These are phyloP conservation scores for Leptura quadrifasciata DNA, from an alignment of 2,888 invertebrate species.

Conservation along the genomic window DNA sequence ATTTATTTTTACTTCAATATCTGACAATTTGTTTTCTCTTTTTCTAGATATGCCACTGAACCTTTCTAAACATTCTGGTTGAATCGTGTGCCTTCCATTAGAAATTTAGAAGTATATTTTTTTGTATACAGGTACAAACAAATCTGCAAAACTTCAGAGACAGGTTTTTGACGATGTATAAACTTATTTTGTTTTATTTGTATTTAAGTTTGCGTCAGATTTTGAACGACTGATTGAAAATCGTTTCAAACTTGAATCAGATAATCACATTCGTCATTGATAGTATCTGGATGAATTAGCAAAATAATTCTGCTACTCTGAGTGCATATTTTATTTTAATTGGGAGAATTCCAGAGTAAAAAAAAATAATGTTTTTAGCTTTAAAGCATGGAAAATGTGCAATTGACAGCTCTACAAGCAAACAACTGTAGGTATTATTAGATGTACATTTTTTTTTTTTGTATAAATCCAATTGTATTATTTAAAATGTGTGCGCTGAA, in stretches of 20 bases:
- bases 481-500: conserved; percentile 38
- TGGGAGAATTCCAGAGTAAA: conserved; percentile 25
- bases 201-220: not conserved
- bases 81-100: conserved; percentile 71
- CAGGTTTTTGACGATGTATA: not conserved
- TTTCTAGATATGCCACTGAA: conserved; percentile 92
- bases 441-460: conserved; percentile 55
- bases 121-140: conserved; percentile 15
- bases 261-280: not conserved
- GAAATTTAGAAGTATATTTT: conserved; percentile 43
- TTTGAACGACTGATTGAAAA: not conserved
- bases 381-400: conserved; percentile 59
- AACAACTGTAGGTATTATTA: conserved; percentile 56
- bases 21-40: conserved; percentile 48
- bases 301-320: not conserved
- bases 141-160: conserved; percentile 1
- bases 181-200: conserved; percentile 2
- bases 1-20: no score
- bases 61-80: conserved; percentile 88
- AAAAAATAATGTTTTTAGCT: conserved; percentile 46
- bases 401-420: conserved; percentile 60
- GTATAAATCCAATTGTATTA: conserved; percentile 53
- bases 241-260: not conserved
- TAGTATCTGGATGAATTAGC: not conserved
- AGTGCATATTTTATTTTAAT: no score